phyloP scores from a whole-genome alignment of 2,797 vertebrate genomes.

The Lemur catta region DNA sequence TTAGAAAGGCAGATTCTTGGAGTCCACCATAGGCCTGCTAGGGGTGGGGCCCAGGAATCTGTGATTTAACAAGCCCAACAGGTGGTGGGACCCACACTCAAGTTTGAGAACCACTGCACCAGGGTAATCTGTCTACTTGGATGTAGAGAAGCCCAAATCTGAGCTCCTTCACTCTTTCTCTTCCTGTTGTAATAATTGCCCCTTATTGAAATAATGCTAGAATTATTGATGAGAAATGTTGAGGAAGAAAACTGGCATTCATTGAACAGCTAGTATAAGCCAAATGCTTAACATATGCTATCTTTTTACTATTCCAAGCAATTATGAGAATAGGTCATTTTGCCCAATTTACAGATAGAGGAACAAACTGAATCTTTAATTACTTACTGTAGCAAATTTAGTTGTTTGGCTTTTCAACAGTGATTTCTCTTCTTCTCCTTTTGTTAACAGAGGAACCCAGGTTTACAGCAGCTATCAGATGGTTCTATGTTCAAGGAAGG shows the following conservation, averaged over 20 bases:
- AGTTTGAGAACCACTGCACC: background rate
- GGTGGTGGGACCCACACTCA: background rate
- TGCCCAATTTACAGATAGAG: background rate
- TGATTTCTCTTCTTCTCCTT: background rate
- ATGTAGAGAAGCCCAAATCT: background rate
- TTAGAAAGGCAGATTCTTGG: background rate
- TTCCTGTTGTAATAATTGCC: background rate
- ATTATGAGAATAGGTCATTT: background rate
- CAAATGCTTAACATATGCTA: background rate
- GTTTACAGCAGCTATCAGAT: background rate
- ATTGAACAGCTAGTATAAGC: background rate
- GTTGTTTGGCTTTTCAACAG: background rate
- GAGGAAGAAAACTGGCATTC: background rate
- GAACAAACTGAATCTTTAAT: conserved; percentile 9
- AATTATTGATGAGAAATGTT: background rate
- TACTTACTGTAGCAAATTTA: background rate
- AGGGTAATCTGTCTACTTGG: background rate
- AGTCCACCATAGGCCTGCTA: background rate
- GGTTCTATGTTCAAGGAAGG: background rate
- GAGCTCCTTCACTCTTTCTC: background rate
- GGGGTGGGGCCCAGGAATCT: background rate
- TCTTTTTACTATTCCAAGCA: background rate
- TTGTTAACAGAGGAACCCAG: conserved; percentile 1
- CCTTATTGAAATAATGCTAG: background rate
- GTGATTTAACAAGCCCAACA: background rate